Percentiles rank a stretch among this genome's conserved stretches.
phyloP scores from a whole-genome alignment of 2,888 invertebrate genomes.

The Oligia latruncula region DNA sequence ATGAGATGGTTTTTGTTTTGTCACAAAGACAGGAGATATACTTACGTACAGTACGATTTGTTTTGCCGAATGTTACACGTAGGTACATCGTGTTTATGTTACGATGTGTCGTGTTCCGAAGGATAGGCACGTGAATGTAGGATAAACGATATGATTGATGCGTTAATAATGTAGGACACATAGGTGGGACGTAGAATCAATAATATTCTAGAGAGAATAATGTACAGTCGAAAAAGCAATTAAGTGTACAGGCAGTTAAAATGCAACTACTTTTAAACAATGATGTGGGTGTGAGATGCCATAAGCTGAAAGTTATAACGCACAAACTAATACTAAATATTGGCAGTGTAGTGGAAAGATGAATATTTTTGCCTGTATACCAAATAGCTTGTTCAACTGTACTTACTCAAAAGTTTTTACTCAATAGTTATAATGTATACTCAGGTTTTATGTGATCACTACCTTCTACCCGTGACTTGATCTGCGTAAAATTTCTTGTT shows the following conservation, averaged over 20 bases:
- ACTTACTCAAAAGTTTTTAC: neutral
- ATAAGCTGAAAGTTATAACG: too few relatives aligned
- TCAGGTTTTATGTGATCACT: too few relatives aligned
- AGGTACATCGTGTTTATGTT: neutral
- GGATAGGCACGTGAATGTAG: conserved; percentile 20
- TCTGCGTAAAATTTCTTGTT: too few relatives aligned
- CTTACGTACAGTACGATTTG: conserved; percentile 19
- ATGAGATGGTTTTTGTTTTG: conserved; percentile 53
- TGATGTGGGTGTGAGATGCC: too few relatives aligned
- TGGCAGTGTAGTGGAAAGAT: too few relatives aligned
- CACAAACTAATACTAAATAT: too few relatives aligned
- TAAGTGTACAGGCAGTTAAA: too few relatives aligned
- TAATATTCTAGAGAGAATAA: conserved; percentile 27
- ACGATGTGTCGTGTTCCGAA: conserved; percentile 34
- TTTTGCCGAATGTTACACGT: conserved; percentile 16
- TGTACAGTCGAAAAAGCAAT: neutral
- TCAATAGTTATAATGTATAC: too few relatives aligned
- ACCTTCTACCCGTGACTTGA: too few relatives aligned
- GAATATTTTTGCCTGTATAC: too few relatives aligned
- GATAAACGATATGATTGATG: conserved; percentile 49
- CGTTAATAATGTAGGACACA: conserved; percentile 39
- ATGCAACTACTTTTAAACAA: too few relatives aligned
- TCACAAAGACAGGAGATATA: conserved; percentile 37
- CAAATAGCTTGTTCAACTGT: neutral
- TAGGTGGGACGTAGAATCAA: conserved; percentile 35